phyloP scores from a whole-genome alignment of 2,797 vertebrate species.

The Amazona ochrocephala region DNA sequence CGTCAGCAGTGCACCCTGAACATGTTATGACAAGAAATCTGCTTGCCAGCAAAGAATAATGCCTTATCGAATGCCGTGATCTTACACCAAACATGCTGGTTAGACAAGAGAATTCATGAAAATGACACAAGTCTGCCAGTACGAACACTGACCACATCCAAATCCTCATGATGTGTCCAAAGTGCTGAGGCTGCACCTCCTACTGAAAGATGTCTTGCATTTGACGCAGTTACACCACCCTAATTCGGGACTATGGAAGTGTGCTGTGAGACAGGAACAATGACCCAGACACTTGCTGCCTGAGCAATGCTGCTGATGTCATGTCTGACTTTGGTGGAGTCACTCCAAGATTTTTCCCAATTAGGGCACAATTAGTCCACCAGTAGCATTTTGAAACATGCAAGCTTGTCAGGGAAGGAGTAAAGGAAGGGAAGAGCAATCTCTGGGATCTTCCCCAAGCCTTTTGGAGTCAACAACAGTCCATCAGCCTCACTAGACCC shows the following conservation, averaged over 20 bases:
- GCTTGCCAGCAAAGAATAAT: background rate
- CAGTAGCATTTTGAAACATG: background rate
- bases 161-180: background rate
- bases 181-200: background rate
- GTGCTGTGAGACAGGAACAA: background rate
- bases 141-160: background rate
- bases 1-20: background rate
- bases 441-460: background rate
- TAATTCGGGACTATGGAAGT: fast-evolving
- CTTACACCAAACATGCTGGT: background rate
- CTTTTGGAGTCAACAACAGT: background rate
- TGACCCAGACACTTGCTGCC: background rate
- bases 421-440: background rate
- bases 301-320: background rate
- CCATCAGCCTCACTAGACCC: background rate
- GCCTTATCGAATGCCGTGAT: background rate
- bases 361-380: background rate
- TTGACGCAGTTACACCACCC: background rate
- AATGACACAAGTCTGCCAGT: background rate
- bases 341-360: background rate
- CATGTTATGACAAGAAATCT: background rate
- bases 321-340: background rate
- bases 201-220: background rate
- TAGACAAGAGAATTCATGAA: background rate
- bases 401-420: background rate